These are phyloP conservation scores for Amblyraja radiata DNA, from an alignment of 2,797 vertebrate species.

Conservation along the genomic window DNA sequence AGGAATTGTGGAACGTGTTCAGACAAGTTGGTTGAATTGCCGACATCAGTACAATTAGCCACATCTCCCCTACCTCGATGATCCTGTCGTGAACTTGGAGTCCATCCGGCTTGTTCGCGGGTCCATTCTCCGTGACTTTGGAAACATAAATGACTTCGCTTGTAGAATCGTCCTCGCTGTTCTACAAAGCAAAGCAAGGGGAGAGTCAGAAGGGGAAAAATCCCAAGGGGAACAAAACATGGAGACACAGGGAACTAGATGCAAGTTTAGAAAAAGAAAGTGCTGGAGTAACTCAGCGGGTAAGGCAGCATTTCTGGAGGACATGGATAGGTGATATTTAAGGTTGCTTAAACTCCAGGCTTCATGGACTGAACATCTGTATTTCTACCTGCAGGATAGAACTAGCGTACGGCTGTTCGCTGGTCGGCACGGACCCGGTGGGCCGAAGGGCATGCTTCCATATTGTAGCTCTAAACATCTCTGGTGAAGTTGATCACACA, in stretches of 20 bases:
- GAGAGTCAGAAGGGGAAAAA: neutral
- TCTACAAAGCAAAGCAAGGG: conserved; percentile 44
- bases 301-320: too few relatives aligned
- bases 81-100: conserved; percentile 56
- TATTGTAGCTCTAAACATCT: neutral
- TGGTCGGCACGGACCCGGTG: too few relatives aligned
- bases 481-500: neutral
- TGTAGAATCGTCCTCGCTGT: conserved; percentile 48
- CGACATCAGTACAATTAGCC: neutral
- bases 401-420: too few relatives aligned
- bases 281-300: too few relatives aligned
- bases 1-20: neutral
- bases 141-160: conserved; percentile 60
- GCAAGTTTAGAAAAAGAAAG: too few relatives aligned
- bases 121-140: conserved; percentile 57
- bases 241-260: too few relatives aligned
- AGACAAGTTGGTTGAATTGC: neutral
- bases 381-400: too few relatives aligned
- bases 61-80: conserved; percentile 55
- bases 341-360: too few relatives aligned
- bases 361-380: too few relatives aligned
- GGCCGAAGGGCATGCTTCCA: too few relatives aligned
- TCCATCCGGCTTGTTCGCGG: conserved; percentile 55
- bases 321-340: too few relatives aligned
- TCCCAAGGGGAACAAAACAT: neutral